Evolutionary conservation across 2,113 vertebrate species (phyloP).

Genomic region (Leptocoma aspasia): DNA sequence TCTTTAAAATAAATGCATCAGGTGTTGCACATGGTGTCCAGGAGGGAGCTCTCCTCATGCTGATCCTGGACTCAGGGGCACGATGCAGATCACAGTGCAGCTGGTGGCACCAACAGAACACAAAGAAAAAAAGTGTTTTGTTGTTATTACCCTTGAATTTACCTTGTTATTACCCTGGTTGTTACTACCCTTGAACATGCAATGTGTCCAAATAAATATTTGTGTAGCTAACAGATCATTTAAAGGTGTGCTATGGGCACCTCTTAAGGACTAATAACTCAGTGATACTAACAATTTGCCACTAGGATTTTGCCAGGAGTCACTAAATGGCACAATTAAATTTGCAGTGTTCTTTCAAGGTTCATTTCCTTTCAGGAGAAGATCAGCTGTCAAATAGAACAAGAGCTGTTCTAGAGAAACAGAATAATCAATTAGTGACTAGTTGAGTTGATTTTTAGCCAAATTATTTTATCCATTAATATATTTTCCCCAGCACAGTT

Average conservation of each 20-base stretch:
- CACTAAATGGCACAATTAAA: background rate
- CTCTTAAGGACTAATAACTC: background rate
- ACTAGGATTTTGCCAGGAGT: background rate
- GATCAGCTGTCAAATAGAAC: background rate
- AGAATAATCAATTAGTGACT: background rate
- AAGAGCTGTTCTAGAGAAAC: background rate
- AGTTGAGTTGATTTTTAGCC: background rate
- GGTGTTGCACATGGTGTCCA: background rate
- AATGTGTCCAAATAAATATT: background rate
- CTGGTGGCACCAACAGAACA: background rate
- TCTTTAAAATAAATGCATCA: background rate
- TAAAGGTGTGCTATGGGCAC: background rate
- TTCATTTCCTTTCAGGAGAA: background rate
- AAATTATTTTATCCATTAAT: background rate
- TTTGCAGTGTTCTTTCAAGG: background rate
- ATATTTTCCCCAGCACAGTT: background rate
- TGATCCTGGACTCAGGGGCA: background rate
- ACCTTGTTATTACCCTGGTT: too few species aligned
- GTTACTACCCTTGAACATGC: background rate
- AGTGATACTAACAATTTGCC: background rate
- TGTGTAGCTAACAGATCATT: background rate
- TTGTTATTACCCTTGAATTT: background rate
- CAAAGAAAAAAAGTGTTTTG: background rate
- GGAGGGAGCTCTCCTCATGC: background rate
- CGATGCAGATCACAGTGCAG: rapidly evolving